Conservation (phyloP, 2,888 invertebrate species). For the Acronicta aceris region DNA sequence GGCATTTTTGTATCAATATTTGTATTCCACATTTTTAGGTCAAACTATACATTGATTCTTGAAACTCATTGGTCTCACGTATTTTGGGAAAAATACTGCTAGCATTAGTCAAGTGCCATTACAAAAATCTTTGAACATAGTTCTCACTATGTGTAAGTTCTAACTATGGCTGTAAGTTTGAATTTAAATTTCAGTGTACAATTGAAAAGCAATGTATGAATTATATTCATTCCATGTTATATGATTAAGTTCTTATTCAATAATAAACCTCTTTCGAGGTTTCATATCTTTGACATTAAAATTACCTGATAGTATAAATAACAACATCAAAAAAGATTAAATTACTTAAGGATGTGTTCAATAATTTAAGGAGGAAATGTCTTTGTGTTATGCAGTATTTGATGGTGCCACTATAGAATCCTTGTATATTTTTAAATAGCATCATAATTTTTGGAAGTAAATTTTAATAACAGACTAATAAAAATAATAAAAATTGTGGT, state of each 20-base stretch:
- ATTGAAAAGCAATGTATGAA: slow-evolving; percentile 50
- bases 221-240: slow-evolving; percentile 67
- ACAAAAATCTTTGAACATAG: slow-evolving; percentile 28
- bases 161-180: slow-evolving; percentile 29
- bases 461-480: not conserved
- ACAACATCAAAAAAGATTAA: slow-evolving; percentile 31
- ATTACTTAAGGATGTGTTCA: slow-evolving; percentile 61
- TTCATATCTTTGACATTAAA: slow-evolving; percentile 27
- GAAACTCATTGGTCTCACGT: slow-evolving; percentile 66
- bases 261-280: slow-evolving; percentile 23
- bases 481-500: not conserved
- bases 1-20: slow-evolving; percentile 76
- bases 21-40: slow-evolving; percentile 71
- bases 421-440: slow-evolving; percentile 7
- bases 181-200: slow-evolving; percentile 36
- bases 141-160: slow-evolving; percentile 22
- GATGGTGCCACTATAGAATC: not conserved
- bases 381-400: slow-evolving; percentile 22
- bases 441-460: slow-evolving; percentile 3
- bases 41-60: slow-evolving; percentile 67
- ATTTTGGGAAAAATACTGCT: slow-evolving; percentile 58
- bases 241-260: slow-evolving; percentile 58
- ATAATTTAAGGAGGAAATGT: slow-evolving; percentile 51
- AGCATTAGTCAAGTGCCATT: slow-evolving; percentile 62
- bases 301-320: slow-evolving; percentile 25